Percentiles rank a stretch among this genome's conserved stretches.
phyloP scores from a whole-genome alignment of 2,888 invertebrate genomes.

The Ectobius pallidus region DNA sequence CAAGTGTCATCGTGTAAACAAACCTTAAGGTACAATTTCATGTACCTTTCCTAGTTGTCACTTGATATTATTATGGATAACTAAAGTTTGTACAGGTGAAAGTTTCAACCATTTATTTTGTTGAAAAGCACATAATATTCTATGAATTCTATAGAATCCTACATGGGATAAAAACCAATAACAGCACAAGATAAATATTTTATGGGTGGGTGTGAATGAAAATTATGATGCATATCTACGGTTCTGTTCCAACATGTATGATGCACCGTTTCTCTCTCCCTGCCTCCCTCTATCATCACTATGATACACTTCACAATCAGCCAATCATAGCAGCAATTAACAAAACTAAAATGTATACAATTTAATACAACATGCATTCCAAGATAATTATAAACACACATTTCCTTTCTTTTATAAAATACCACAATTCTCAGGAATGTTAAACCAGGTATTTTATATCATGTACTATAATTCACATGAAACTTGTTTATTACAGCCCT shows the following conservation, averaged over 20 bases:
- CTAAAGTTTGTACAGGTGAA: too few relatives aligned
- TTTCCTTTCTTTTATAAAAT: not conserved
- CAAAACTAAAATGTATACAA: not conserved
- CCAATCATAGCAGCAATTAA: not conserved
- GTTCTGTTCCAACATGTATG: not conserved
- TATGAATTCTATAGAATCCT: not conserved
- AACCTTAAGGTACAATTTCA: too few relatives aligned
- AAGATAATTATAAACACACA: not conserved
- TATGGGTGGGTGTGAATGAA: not conserved
- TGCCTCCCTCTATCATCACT: not conserved
- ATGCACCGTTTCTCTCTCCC: not conserved
- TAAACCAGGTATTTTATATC: conserved; percentile 29
- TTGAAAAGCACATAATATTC: not conserved
- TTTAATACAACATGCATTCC: not conserved
- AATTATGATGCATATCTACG: not conserved
- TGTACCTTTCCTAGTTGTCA: too few relatives aligned
- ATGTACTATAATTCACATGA: conserved; percentile 32
- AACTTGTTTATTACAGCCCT: conserved; percentile 40
- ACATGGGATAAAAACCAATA: not conserved
- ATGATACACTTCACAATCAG: not conserved
- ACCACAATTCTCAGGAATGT: conserved; percentile 6
- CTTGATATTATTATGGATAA: too few relatives aligned
- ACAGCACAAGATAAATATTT: not conserved
- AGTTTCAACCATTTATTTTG: not conserved
- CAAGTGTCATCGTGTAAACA: too few relatives aligned